These are phyloP conservation scores for Pimpla rufipes DNA, from an alignment of 2,888 invertebrate species.

Conservation along the genomic window DNA sequence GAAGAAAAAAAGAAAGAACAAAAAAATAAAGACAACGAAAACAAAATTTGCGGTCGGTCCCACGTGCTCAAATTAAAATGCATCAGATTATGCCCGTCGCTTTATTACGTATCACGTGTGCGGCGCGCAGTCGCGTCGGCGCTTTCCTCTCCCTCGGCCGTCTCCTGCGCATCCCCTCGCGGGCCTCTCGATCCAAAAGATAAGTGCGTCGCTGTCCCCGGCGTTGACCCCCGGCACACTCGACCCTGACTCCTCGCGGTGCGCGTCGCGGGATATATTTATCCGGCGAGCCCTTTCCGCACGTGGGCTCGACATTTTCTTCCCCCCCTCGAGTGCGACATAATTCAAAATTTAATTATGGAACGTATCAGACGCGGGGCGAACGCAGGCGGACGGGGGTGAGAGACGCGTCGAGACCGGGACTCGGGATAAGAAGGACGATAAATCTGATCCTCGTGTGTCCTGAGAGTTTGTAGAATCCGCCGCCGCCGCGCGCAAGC, in stretches of 20 bases:
- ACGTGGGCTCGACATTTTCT: conserved; percentile 28
- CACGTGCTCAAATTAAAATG: conserved; percentile 68
- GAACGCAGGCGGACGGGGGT: conserved; percentile 11
- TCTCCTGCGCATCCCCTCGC: conserved; percentile 3
- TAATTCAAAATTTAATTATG: conserved; percentile 69
- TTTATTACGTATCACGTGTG: conserved; percentile 62
- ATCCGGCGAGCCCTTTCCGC: conserved; percentile 53
- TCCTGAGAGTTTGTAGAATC: conserved; percentile 39
- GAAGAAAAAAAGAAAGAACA: background rate
- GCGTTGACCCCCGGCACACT: conserved; percentile 64
- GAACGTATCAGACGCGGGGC: conserved; percentile 54
- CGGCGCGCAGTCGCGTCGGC: conserved; percentile 12
- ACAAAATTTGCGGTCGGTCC: conserved; percentile 55
- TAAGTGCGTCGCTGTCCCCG: conserved; percentile 64
- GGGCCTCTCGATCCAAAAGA: conserved; percentile 27
- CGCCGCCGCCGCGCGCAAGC: background rate
- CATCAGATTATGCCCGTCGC: conserved; percentile 66
- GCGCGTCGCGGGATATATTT: conserved; percentile 49
- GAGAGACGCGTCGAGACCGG: conserved; percentile 52
- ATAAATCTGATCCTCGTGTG: conserved; percentile 65
- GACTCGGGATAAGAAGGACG: conserved; percentile 59
- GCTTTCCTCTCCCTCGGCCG: conserved; percentile 20
- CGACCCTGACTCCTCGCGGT: conserved; percentile 40
- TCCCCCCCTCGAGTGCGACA: conserved; percentile 30
- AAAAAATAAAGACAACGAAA: conserved; percentile 34